phyloP scores from a whole-genome alignment of 2,888 invertebrate species.

The Ormyrus labotus region DNA sequence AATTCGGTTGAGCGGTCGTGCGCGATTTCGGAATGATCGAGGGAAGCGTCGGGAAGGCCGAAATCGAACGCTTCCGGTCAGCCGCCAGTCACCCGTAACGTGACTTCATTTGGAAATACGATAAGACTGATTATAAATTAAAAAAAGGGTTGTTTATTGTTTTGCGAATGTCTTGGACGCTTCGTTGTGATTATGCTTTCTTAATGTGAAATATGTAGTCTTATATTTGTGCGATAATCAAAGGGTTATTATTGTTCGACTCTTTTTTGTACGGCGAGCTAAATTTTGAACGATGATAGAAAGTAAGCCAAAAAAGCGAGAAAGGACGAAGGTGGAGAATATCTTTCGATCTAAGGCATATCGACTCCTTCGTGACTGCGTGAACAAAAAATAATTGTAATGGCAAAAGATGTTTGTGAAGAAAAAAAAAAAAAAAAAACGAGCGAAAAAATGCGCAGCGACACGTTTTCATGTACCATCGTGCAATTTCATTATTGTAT shows the following conservation, averaged over 20 bases:
- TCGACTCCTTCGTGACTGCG: conserved; percentile 52
- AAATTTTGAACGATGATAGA: conserved; percentile 30
- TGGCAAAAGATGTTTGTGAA: conserved; percentile 7
- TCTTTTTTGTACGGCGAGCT: conserved; percentile 28
- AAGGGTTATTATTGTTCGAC: conserved; percentile 21
- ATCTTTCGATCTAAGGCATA: conserved; percentile 54
- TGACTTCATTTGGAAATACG: conserved; percentile 48
- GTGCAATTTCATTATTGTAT: conserved; percentile 54
- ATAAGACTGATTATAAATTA: conserved; percentile 57
- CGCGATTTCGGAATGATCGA: not conserved
- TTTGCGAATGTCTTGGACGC: no score
- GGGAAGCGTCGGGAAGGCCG: no score
- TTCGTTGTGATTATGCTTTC: conserved; percentile 37
- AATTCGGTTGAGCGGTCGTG: not conserved
- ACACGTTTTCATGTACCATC: conserved; percentile 45
- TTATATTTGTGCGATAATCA: not conserved
- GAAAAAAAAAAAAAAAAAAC: conserved; percentile 29
- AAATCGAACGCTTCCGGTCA: not conserved
- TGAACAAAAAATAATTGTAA: conserved; percentile 19
- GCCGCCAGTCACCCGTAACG: not conserved
- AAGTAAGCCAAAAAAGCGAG: not conserved
- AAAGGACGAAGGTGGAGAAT: not conserved
- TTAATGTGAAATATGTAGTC: conserved; percentile 11
- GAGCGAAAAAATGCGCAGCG: conserved; percentile 35
- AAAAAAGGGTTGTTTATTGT: no score